Percentiles rank a stretch among this genome's conserved stretches.
These are phyloP conservation scores for Charadrius vociferus DNA, from an alignment of 2,113 vertebrate species.

Conservation along the genomic window DNA sequence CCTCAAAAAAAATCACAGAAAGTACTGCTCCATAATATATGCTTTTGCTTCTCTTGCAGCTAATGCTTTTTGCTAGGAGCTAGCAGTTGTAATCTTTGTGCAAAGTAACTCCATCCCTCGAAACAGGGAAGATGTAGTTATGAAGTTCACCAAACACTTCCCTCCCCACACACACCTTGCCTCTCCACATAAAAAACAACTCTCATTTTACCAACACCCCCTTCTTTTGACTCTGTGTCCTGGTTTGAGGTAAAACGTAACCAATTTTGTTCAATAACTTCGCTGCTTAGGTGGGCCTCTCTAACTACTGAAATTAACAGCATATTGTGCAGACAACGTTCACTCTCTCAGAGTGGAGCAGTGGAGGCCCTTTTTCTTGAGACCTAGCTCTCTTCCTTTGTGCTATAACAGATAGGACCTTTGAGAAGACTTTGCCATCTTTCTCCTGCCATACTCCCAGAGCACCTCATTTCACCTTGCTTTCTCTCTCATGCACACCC, in stretches of 20 bases:
- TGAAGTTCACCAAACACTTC: constrained; percentile 9
- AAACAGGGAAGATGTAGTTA: not conserved
- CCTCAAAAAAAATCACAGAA: constrained; percentile 8
- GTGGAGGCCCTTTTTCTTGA: not conserved
- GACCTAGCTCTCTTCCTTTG: not conserved
- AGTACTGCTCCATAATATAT: constrained; percentile 59
- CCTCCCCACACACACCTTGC: not conserved
- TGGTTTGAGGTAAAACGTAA: too few relatives aligned
- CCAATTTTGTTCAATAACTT: too few relatives aligned
- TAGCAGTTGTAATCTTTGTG: constrained; percentile 64
- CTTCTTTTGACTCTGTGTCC: constrained; percentile 34
- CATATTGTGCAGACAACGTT: too few relatives aligned
- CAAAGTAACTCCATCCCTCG: not conserved
- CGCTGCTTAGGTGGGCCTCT: too few relatives aligned
- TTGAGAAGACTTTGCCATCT: not conserved
- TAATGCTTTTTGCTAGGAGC: constrained; percentile 68
- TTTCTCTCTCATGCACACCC: not conserved
- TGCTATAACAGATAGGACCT: not conserved
- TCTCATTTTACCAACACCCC: constrained; percentile 10
- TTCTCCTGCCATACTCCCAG: not conserved
- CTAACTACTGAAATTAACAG: too few relatives aligned
- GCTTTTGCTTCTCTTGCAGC: constrained; percentile 61
- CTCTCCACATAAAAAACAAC: not conserved
- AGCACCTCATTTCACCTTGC: not conserved
- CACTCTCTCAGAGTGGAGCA: too few relatives aligned